Base-by-base conservation (phyloP, 2,888 invertebrate species). In the Lysandra coridon region DNA sequence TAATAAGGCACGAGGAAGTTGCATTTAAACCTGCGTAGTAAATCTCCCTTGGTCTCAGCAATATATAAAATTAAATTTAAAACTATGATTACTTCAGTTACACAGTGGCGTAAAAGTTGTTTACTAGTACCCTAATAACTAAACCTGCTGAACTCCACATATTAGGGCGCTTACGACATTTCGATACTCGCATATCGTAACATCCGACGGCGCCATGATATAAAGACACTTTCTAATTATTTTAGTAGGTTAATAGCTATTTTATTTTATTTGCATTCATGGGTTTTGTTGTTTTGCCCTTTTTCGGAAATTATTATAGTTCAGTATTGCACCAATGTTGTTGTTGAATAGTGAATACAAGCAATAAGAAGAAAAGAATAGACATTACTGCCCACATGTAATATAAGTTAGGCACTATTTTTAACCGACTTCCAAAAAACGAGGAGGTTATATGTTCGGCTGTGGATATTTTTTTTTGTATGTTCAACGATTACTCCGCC, bases 151-250 rank as follows among this genome's bases (percentile, higher is more conserved):
- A 69, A 33, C 33, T 37, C 33, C 17, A 37, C 33, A 69, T 69
- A 37, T 69, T 69, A 69, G 69, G 69, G 33, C 69, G 49, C 12
- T 75, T 49, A 44, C 44, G 12, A 53, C 17, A 57, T 76, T 76
- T 76, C 17, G 14, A 14, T 53, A 57, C 33, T 76, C 17, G 44
- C 12, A 74, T 74, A 49, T 75, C 75, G 53, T 33, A 76, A 76
- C 49, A 33, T 76, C 76, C 53, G 76, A 14, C 23, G 76, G 57
- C 53, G 76, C 76, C 53, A 37, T 17, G 57, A 53, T 76, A 17
- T 75, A 75, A 14, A 33, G 53, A 6, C 76, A 76, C 76, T 76
- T 76, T 76, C 57, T 53, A 76, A 76, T 76, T 7, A 49, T 74
- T 74, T 74, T 74, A 74, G 44, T 74, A 44, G 49, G 49, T 49